Evolutionary conservation across 2,888 invertebrate species (phyloP), one percentile per base, ranked within the genome.

Genomic region (Lithosia quadra): DNA sequence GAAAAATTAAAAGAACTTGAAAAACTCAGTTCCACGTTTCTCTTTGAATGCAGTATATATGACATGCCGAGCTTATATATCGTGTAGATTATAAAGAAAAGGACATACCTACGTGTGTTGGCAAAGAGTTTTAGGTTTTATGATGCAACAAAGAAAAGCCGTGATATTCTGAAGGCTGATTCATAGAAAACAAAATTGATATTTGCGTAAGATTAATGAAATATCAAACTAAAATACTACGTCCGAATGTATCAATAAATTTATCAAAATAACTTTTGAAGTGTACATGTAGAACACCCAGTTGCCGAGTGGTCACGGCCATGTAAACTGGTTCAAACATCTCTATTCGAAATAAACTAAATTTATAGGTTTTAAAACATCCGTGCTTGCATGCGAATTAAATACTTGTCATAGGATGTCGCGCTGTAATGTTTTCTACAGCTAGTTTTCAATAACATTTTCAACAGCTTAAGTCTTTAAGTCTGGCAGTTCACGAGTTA

Each of bases 221-320:
- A 49, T 49, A 49, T n/a, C 49, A n/a, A 49, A 49, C n/a, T 49
- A 49, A 49, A 39, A 49, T n/a, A 8, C 49, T 49, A n/a, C 49
- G n/a, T 49, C 49, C n/a, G n/a, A 49, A 49, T 49, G 49, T 49
- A n/a, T 49, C 49, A 49, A 49, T 49, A 49, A 49, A 49, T 49
- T n/a, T n/a, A 49, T 49, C 43, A 18, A 7, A 15, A 43, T 43
- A 18, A 18, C 43, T 18, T 43, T 43, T n/a, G n/a, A 49, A 49
- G 9, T 49, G 4, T n/a, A 49, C n/a, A n/a, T n/a, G n/a, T n/a
- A n/a, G n/a, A n/a, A n/a, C n/a, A n/a, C 49, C n/a, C 49, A n/a
- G 49, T 49, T 49, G 7, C 49, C 49, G 18, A 49, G 18, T n/a
- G 9, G n/a, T 49, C 49, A 49, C 49, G 9, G 49, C 8, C n/a